These are phyloP conservation scores for Diadumene lineata DNA, from an alignment of 92 coral and sea anemone genomes.

Conservation along the genomic window DNA sequence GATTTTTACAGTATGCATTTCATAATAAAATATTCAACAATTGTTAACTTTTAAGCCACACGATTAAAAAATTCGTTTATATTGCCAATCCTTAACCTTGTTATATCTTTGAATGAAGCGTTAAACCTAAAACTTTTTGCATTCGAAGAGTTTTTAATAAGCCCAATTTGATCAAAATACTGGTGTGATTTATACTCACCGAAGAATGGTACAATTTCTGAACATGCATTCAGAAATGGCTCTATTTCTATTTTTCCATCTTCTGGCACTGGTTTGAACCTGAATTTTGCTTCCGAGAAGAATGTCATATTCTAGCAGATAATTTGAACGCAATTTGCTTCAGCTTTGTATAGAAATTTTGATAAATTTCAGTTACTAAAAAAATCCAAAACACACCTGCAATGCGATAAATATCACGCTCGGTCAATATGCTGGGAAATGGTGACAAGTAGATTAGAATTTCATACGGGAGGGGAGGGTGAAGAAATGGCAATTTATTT, in stretches of 20 bases:
- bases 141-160: background rate
- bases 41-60: no score
- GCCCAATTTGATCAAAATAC: background rate
- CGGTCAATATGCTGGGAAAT: background rate
- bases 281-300: constrained; percentile 80
- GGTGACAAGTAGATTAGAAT: background rate
- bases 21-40: no score
- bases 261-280: constrained; percentile 75
- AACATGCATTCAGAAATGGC: constrained; percentile 86
- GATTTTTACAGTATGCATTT: no score
- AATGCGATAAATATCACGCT: background rate
- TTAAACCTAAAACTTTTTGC: background rate
- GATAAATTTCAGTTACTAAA: background rate
- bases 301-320: constrained; percentile 60
- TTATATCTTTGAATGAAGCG: background rate
- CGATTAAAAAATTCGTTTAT: no score
- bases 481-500: background rate
- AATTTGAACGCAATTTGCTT: background rate
- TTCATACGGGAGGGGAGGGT: background rate
- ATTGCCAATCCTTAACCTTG: no score
- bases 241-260: constrained; percentile 81
- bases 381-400: constrained; percentile 11
- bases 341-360: background rate
- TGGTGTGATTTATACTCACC: constrained; percentile 49
- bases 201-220: constrained; percentile 94